Evolutionary conservation across 1,140 invertebrate species (phyloP).

Genomic region (Bathynomus jamesi): DNA sequence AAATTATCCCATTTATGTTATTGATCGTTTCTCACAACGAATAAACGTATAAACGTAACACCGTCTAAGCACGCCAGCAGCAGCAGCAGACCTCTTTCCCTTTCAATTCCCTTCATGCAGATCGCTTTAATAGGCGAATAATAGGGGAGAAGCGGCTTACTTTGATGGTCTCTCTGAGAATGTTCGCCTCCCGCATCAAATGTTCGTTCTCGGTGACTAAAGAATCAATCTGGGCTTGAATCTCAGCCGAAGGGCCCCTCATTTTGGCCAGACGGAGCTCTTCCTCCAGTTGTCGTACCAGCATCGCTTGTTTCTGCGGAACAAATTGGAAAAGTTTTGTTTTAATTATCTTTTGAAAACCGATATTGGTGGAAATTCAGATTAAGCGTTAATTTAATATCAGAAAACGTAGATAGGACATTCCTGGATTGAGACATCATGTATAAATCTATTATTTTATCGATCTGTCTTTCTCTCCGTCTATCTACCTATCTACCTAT

Average conservation of each 20-base stretch:
- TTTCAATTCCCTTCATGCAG: not conserved
- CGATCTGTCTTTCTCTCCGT: too few relatives aligned
- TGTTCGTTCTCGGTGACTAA: slow-evolving; percentile 91
- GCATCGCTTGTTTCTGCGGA: slow-evolving; percentile 87
- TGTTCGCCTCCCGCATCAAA: slow-evolving; percentile 85
- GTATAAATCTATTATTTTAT: too few relatives aligned
- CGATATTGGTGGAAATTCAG: slow-evolving; percentile 3
- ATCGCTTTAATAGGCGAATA: too few relatives aligned
- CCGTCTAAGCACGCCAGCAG: too few relatives aligned
- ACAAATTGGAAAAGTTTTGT: slow-evolving; percentile 4
- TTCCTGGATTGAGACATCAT: not conserved
- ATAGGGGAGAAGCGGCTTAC: too few relatives aligned
- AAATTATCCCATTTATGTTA: too few relatives aligned
- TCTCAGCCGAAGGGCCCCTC: slow-evolving; percentile 69
- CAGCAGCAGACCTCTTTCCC: too few relatives aligned
- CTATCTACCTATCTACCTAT: too few relatives aligned
- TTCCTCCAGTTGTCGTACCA: slow-evolving; percentile 81
- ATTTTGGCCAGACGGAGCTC: slow-evolving; percentile 78
- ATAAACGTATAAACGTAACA: too few relatives aligned
- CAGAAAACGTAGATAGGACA: not conserved
- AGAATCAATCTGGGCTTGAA: slow-evolving; percentile 85
- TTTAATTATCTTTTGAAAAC: too few relatives aligned
- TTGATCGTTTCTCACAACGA: too few relatives aligned
- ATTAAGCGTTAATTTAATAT: not conserved
- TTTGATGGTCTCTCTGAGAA: slow-evolving; percentile 90